A percentile compares a stretch with the other conserved stretches of the same genome.
These are phyloP conservation scores for Enteromius mattozi DNA, from an alignment of 2,797 vertebrate genomes.

Conservation along the genomic window DNA sequence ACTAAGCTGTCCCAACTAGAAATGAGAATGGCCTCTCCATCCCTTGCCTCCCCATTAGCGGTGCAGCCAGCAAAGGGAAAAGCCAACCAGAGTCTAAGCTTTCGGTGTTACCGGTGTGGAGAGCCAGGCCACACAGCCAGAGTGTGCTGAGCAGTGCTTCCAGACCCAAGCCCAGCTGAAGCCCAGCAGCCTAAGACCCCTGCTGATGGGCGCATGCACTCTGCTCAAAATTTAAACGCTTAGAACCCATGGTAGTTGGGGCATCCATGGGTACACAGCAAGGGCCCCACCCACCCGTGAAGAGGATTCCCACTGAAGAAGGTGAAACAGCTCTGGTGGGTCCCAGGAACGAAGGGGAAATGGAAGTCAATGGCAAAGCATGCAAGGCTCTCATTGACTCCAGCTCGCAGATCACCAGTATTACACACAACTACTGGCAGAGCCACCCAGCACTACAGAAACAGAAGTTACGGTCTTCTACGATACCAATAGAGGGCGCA, in stretches of 20 bases:
- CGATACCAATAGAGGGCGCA: slow-evolving; percentile 57
- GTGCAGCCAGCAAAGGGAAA: slow-evolving; percentile 1
- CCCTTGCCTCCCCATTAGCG: background rate
- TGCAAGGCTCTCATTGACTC: slow-evolving; percentile 62
- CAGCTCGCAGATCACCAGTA: slow-evolving; percentile 61
- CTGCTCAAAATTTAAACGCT: slow-evolving; percentile 22
- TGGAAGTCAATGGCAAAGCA: slow-evolving; percentile 53
- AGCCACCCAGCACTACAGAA: slow-evolving; percentile 40
- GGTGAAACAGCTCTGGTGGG: background rate
- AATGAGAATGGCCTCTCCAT: background rate
- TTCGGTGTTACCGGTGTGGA: background rate
- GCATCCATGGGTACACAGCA: slow-evolving; percentile 13
- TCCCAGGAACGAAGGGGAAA: slow-evolving; percentile 49
- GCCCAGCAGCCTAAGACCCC: background rate
- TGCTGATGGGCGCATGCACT: background rate
- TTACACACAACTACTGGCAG: slow-evolving; percentile 51
- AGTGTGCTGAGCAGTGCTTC: slow-evolving; percentile 5
- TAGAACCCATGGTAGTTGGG: slow-evolving; percentile 8
- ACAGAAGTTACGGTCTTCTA: slow-evolving; percentile 33
- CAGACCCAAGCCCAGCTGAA: background rate
- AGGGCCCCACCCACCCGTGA: background rate
- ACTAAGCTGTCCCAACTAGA: slow-evolving; percentile 6
- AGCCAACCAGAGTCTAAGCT: background rate
- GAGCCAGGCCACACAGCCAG: slow-evolving; percentile 19
- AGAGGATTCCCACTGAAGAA: background rate